These are phyloP conservation scores for Mayetiola destructor DNA, from an alignment of 2,888 invertebrate species.

Conservation along the genomic window DNA sequence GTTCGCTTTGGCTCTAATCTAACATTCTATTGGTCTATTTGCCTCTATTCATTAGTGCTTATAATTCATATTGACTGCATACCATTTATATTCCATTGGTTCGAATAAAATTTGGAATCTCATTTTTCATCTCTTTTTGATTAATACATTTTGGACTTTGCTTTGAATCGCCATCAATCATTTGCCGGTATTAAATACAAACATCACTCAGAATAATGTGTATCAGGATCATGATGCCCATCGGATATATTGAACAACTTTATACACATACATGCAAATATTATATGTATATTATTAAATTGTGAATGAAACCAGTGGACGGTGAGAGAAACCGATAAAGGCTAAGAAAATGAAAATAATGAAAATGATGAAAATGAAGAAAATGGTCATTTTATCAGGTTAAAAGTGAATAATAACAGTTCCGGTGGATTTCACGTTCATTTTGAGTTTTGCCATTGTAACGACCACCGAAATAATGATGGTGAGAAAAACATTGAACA, in stretches of 20 bases:
- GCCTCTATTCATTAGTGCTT: too few species aligned
- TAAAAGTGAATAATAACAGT: neutral
- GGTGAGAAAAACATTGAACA: neutral
- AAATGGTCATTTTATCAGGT: slow-evolving; percentile 5
- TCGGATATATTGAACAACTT: neutral
- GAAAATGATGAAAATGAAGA: neutral
- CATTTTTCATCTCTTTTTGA: slow-evolving; percentile 16
- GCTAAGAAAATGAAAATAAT: neutral
- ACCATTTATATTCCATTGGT: neutral
- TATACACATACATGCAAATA: neutral
- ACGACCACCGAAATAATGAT: neutral
- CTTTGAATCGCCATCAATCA: slow-evolving; percentile 14
- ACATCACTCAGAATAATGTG: neutral
- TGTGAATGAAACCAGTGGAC: neutral
- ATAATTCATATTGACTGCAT: neutral
- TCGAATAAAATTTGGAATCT: slow-evolving; percentile 1
- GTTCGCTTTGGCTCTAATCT: too few species aligned
- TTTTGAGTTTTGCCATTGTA: neutral
- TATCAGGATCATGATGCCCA: neutral
- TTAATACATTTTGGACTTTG: slow-evolving; percentile 15
- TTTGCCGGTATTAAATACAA: slow-evolving; percentile 9
- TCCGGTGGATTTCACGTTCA: slow-evolving; percentile 2
- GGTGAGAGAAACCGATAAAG: neutral
- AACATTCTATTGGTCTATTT: too few species aligned
- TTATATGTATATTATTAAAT: neutral